Evolutionary conservation across 1,140 invertebrate species (phyloP).

Genomic region (Drosophila subpulchrella): DNA sequence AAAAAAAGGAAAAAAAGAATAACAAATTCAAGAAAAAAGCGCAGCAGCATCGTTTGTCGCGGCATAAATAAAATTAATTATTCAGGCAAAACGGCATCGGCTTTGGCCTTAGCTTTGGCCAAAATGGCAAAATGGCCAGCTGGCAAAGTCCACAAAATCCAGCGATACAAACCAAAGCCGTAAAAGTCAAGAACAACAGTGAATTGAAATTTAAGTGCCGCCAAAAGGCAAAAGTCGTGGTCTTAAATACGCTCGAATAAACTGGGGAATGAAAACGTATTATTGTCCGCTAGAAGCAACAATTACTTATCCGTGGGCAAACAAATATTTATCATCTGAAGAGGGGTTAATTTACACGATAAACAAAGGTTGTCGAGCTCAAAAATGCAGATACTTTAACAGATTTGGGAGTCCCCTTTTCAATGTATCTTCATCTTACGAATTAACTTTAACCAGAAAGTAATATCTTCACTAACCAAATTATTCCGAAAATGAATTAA

Average conservation of each 20-base stretch:
- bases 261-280: conserved; percentile 2
- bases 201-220: conserved; percentile 50
- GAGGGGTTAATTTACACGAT: conserved; percentile 6
- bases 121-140: conserved; percentile 33
- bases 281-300: conserved; percentile 19
- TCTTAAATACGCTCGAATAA: conserved; percentile 4
- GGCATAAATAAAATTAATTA: conserved; percentile 71
- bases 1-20: background rate
- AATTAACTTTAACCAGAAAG: background rate
- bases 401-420: too few species aligned
- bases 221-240: conserved; percentile 40
- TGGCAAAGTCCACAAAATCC: conserved; percentile 36
- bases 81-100: conserved; percentile 50
- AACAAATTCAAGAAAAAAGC: conserved; percentile 19
- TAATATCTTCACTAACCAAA: background rate
- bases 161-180: conserved; percentile 26
- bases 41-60: conserved; percentile 55
- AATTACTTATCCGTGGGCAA: conserved; percentile 26
- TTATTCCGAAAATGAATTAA: background rate
- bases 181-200: conserved; percentile 45
- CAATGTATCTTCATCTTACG: background rate
- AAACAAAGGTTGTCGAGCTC: background rate
- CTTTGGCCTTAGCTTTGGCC: conserved; percentile 15
- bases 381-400: background rate
- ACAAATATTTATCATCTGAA: conserved; percentile 5